These are phyloP conservation scores for Lagorchestes hirsutus DNA, from an alignment of 2,797 vertebrate genomes.

Conservation along the genomic window DNA sequence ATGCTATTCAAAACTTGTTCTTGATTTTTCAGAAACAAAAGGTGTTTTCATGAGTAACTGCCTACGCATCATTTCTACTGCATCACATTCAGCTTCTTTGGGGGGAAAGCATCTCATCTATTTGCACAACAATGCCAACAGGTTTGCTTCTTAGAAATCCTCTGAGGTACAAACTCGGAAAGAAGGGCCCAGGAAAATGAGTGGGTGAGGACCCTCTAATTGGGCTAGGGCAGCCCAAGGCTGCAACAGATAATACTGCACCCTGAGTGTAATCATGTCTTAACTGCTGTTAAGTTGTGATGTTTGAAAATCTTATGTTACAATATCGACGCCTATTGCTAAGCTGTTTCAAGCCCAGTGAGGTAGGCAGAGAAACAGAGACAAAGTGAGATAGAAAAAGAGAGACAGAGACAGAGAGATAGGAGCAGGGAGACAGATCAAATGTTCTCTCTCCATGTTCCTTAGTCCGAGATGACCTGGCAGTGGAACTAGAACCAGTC, in stretches of 20 bases:
- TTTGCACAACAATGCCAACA: not conserved
- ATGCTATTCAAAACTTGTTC: slow-evolving; percentile 55
- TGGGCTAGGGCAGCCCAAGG: not conserved
- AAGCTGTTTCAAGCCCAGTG: slow-evolving; percentile 76
- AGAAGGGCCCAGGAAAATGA: not conserved
- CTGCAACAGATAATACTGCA: slow-evolving; percentile 64
- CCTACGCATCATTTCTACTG: not conserved
- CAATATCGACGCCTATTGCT: slow-evolving; percentile 53
- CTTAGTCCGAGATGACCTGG: not conserved
- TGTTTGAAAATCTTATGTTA: not conserved
- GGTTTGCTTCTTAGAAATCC: not conserved
- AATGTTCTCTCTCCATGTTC: not conserved
- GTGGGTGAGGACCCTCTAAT: not conserved
- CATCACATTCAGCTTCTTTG: not conserved
- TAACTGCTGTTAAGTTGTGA: slow-evolving; percentile 52
- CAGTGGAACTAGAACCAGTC: not conserved
- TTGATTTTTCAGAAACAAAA: slow-evolving; percentile 15
- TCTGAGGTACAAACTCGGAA: not conserved
- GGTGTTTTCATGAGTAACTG: slow-evolving; percentile 53
- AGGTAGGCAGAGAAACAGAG: slow-evolving; percentile 55
- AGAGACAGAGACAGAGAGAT: not conserved
- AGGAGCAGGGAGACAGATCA: not conserved
- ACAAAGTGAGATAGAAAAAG: not conserved
- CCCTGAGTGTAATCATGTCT: slow-evolving; percentile 61
- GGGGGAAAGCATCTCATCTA: accelerated